Percentiles rank a stretch among this genome's conserved stretches.
phyloP scores from a whole-genome alignment of 2,888 invertebrate genomes.

The Drosophila setosimentum region DNA sequence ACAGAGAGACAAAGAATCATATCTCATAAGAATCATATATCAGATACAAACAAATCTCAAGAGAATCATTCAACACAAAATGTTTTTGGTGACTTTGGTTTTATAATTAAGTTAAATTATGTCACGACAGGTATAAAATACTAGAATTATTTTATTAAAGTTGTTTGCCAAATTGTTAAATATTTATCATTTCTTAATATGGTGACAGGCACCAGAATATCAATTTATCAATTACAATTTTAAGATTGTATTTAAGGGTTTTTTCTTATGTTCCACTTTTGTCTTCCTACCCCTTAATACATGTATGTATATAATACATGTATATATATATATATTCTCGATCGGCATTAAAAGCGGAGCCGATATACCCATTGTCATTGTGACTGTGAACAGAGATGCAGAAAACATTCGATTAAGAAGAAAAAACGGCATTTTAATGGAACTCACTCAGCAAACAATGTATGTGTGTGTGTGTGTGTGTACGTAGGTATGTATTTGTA shows the following conservation, averaged over 20 bases:
- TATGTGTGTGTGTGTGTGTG: conserved; percentile 40
- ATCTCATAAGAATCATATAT: no score
- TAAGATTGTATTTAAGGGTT: no score
- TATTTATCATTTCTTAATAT: neutral
- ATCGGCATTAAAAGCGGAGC: neutral
- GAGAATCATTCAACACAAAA: neutral
- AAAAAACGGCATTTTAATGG: conserved; percentile 60
- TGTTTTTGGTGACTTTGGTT: neutral
- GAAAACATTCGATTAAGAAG: conserved; percentile 24
- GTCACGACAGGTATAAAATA: neutral
- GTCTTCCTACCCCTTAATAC: no score
- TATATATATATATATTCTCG: no score
- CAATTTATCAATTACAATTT: neutral
- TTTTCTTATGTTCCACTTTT: neutral
- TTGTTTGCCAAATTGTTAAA: neutral
- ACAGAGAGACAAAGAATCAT: neutral
- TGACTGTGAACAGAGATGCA: neutral
- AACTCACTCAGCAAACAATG: conserved; percentile 57
- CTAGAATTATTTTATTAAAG: neutral
- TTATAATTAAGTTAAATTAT: neutral
- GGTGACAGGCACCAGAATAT: neutral
- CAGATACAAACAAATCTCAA: neutral
- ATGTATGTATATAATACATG: no score
- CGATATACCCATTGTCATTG: neutral
- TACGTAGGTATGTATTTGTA: conserved; percentile 26